phyloP scores from a whole-genome alignment of 2,888 invertebrate genomes.

The Atethmia centrago region DNA sequence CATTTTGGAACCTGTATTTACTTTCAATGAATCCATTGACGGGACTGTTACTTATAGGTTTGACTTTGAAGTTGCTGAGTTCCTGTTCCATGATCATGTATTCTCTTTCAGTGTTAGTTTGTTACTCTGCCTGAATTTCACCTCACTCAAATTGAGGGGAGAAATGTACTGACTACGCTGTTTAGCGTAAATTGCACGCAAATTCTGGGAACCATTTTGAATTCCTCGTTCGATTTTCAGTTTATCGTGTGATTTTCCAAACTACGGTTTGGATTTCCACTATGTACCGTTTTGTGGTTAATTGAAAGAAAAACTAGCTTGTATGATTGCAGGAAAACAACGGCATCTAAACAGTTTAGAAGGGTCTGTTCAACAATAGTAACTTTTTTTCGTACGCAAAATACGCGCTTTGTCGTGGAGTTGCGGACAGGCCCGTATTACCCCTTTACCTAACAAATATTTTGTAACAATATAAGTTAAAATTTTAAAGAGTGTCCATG shows the following conservation, averaged over 20 bases:
- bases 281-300: not conserved
- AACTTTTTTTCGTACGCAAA: not conserved
- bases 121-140: not conserved
- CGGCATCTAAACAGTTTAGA: not conserved
- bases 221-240: slow-evolving; percentile 2
- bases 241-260: not conserved
- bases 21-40: not conserved
- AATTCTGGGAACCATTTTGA: slow-evolving; percentile 6
- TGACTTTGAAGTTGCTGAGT: not conserved
- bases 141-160: slow-evolving; percentile 14
- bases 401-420: not conserved
- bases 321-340: not conserved
- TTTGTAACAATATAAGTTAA: not conserved
- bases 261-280: not conserved
- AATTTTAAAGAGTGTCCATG: not conserved
- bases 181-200: not conserved
- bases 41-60: not conserved
- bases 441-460: not conserved
- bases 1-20: not conserved
- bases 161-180: not conserved
- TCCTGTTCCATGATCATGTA: slow-evolving; percentile 21
- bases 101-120: slow-evolving; percentile 39
- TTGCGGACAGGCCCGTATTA: not conserved
- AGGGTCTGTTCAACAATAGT: not conserved
- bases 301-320: not conserved